Evolutionary conservation across 2,113 vertebrate species (phyloP).

Genomic region (Glaucomys volans): DNA sequence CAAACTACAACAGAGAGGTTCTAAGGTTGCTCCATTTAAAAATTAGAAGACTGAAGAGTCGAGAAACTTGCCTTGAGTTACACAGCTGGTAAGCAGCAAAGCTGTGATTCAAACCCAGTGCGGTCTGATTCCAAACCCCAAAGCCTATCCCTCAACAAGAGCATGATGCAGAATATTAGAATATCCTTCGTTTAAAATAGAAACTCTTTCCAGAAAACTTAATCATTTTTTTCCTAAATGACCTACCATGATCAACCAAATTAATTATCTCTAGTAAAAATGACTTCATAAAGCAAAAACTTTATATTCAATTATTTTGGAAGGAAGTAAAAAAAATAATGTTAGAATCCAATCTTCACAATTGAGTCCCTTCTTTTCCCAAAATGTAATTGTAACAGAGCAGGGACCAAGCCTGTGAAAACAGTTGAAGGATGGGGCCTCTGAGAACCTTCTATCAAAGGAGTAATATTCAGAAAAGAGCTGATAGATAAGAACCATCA

Average conservation of each 20-base stretch:
- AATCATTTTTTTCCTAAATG: not conserved
- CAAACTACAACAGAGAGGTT: not conserved
- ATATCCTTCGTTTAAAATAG: not conserved
- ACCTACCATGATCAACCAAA: constrained; percentile 35
- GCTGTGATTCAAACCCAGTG: not conserved
- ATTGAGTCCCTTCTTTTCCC: not conserved
- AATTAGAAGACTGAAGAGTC: not conserved
- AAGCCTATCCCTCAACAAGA: not conserved
- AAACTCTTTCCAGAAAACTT: not conserved
- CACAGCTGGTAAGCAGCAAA: not conserved
- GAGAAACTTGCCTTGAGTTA: not conserved
- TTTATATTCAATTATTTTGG: constrained; percentile 17
- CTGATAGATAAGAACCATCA: not conserved
- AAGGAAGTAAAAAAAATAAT: not conserved
- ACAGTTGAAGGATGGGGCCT: not conserved
- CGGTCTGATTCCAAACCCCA: not conserved
- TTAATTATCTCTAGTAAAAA: constrained; percentile 43
- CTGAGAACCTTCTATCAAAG: constrained; percentile 48
- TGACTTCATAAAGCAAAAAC: constrained; percentile 32
- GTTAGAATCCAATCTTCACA: not conserved
- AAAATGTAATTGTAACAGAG: not conserved
- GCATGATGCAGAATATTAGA: not conserved
- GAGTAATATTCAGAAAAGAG: constrained; percentile 41
- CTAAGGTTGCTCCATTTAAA: not conserved
- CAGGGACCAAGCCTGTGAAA: not conserved